Base-by-base conservation (phyloP, 1,140 invertebrate genomes). In the Ladona fulva region DNA sequence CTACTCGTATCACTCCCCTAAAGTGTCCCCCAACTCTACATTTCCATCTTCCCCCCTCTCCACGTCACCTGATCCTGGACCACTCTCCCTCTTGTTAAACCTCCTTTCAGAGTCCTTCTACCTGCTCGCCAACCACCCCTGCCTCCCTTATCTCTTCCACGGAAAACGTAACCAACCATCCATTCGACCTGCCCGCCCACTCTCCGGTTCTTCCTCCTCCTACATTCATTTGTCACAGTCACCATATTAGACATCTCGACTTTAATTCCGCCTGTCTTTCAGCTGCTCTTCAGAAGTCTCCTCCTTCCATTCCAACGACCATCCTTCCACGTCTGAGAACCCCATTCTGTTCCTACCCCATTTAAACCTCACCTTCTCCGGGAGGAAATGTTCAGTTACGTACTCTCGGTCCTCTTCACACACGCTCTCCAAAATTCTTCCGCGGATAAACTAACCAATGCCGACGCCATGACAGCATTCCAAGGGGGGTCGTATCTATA, bases 191-290 rank as follows among this genome's bases (percentile, higher is more conserved):
- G 16, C 52, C 14, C 52, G 52, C 14, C 52, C 44, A 10, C 44
- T 52, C 44, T 52, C 44, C 44, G 10, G 19, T 52, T 19, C 12
- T 66, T 12, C 52, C 52, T 66, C 52, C 52, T 19, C 52, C 52
- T 66, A 16, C 52, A 66, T 66, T 66, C 52, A 66, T 66, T 66
- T 66, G 52, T 66, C 52, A 66, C 52, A 66, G 52, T 66, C 52
- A 66, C 52, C 52, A 66, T 66, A 66, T 66, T 66, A 66, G 52
- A 66, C 52, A 12, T 66, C 52, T 66, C 52, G 52, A 66, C 52
- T 66, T 66, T 66, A 66, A 66, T 66, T 66, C 52, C 52, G 52
- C n/a, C 52, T 66, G 52, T 66, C 52, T 66, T 66, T 66, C 52
- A 66, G 52, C 52, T 12, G 52, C 52, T 66, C 52, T 66, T 22